These are phyloP conservation scores for Picathartes gymnocephalus DNA, from an alignment of 2,113 vertebrate species.

Conservation along the genomic window DNA sequence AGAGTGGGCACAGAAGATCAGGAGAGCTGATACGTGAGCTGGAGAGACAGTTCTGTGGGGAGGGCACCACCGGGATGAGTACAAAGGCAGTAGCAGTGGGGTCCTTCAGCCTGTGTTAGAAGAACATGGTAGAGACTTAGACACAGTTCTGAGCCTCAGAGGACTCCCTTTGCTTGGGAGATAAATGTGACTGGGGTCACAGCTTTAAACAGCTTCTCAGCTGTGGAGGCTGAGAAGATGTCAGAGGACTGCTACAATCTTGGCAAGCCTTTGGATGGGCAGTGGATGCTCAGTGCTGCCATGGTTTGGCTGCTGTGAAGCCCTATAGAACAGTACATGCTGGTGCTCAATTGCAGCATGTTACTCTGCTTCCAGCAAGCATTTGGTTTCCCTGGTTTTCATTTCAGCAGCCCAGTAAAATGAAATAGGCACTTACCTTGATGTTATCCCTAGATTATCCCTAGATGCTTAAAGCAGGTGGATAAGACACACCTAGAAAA, in stretches of 20 bases:
- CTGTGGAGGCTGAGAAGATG: not conserved
- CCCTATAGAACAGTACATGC: not conserved
- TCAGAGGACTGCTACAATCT: not conserved
- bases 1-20: not conserved
- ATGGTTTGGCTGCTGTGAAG: not conserved
- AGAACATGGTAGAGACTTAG: fast-evolving
- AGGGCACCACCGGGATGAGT: fast-evolving
- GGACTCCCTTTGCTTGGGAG: not conserved
- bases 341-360: no score
- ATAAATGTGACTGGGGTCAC: not conserved
- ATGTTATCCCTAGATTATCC: not conserved
- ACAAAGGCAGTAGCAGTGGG: not conserved
- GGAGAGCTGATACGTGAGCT: not conserved
- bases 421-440: not conserved
- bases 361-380: not conserved
- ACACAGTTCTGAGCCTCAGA: not conserved
- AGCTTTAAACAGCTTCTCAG: not conserved
- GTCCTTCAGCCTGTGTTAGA: not conserved
- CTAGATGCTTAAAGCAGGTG: not conserved
- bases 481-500: not conserved
- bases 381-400: not conserved
- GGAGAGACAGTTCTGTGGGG: not conserved
- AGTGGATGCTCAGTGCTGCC: not conserved
- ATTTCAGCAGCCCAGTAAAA: not conserved
- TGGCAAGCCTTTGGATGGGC: not conserved